Evolutionary conservation across 2,113 vertebrate species (phyloP).

Genomic region (Nycticorax nycticorax): DNA sequence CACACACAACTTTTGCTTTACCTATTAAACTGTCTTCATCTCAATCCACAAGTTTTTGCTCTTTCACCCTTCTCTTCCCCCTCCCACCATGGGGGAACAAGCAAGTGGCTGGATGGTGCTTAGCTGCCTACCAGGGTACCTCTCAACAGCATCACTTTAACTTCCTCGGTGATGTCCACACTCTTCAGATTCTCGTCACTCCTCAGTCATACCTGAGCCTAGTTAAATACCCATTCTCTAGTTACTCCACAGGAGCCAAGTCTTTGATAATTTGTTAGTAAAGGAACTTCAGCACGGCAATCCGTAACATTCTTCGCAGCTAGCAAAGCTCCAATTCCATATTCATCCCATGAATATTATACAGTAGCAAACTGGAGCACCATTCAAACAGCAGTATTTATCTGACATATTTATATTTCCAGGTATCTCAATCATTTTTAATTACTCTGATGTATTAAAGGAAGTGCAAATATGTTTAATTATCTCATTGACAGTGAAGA

Average conservation of each 20-base stretch:
- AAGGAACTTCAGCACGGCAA: neutral
- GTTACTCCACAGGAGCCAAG: neutral
- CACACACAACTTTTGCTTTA: neutral
- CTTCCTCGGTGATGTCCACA: neutral
- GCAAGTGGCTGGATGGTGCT: no score
- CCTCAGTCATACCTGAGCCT: neutral
- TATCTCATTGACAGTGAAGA: neutral
- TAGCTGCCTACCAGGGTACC: neutral
- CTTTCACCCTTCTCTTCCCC: neutral
- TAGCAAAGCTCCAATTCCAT: neutral
- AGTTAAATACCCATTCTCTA: neutral
- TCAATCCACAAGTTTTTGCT: neutral
- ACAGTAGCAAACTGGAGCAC: neutral
- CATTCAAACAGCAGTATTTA: neutral
- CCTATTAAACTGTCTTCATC: neutral
- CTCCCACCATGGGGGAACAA: accelerated
- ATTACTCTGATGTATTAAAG: neutral
- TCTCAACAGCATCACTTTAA: neutral
- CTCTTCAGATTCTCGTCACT: neutral
- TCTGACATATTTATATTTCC: neutral
- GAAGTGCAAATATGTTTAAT: accelerated
- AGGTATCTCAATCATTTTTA: neutral
- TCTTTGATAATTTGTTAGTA: neutral
- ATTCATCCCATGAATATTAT: neutral
- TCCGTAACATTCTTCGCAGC: accelerated